Conservation (phyloP, 2,113 vertebrate genomes). For the Asarcornis scutulata region DNA sequence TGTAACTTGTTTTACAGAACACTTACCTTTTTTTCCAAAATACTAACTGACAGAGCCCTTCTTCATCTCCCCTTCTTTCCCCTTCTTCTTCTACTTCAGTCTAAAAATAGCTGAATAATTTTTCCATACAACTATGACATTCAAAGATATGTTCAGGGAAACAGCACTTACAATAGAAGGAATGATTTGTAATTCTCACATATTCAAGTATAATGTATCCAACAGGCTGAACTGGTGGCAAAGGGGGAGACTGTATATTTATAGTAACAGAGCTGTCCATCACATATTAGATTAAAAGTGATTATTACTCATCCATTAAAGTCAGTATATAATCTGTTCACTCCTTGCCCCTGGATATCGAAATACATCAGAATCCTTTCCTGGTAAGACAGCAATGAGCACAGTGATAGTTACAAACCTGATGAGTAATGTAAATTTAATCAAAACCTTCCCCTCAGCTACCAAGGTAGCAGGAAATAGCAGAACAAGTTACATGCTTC, state of each 20-base stretch:
- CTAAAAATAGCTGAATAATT: neutral
- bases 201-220: neutral
- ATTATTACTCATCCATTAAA: neutral
- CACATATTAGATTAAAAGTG: neutral
- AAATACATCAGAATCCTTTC: neutral
- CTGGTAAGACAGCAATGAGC: neutral
- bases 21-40: neutral
- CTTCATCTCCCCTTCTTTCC: neutral
- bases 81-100: neutral
- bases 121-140: neutral
- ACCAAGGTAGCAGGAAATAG: neutral
- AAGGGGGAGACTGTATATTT: neutral
- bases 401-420: neutral
- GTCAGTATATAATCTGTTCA: neutral
- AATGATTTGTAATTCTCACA: neutral
- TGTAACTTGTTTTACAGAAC: neutral
- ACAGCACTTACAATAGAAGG: neutral
- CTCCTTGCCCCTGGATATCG: neutral
- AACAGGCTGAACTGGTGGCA: neutral
- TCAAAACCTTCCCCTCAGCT: conserved; percentile 4
- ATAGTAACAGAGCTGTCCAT: neutral
- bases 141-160: neutral
- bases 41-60: neutral
- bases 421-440: conserved; percentile 15
- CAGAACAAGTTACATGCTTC: neutral